Base-by-base conservation (phyloP, 2,888 invertebrate species). In the Helobdella robusta region DNA sequence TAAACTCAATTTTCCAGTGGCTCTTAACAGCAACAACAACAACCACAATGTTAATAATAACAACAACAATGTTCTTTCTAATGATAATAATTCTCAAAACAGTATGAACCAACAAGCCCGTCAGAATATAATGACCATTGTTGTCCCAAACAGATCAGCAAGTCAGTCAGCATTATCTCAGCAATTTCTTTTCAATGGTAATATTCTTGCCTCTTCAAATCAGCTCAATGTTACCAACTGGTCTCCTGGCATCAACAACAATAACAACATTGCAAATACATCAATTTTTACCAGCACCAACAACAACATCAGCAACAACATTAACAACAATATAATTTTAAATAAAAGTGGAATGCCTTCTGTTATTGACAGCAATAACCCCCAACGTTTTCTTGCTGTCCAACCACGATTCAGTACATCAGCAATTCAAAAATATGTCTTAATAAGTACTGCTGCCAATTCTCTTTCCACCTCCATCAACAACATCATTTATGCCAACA, bases 151-250 rank as follows among this genome's bases (percentile, higher is more conserved):
- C 18, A 36, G 46, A 18, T 60, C 60, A 20, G 56, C 30, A n/a
- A 30, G 2, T 56, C 46, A 44, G 28, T 40, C 35, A 18, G 40
- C 60, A 20, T 28, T 36, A 18, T 25, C 60, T 30, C 36, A 35
- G 23, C 35, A 60, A 28, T 23, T 60, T 15, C 40, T 60, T 40
- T 60, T 60, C 44, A 60, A 60, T 25, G 60, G 60, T 15, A 60
- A 35, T 32, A 23, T 60, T 20, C 23, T 60, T 2, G 28, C 56
- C n/a, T n/a, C n/a, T n/a, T n/a, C n/a, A n/a, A n/a, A n/a, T n/a
- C n/a, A n/a, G n/a, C n/a, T n/a, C n/a, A n/a, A n/a, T n/a, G n/a
- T n/a, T n/a, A n/a, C n/a, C n/a, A n/a, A n/a, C n/a, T n/a, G n/a
- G n/a, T n/a, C n/a, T n/a, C n/a, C n/a, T n/a, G n/a, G n/a, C n/a